Base-by-base conservation (phyloP, 53 echinoderm and acorn worm species). In the Crossaster papposus region DNA sequence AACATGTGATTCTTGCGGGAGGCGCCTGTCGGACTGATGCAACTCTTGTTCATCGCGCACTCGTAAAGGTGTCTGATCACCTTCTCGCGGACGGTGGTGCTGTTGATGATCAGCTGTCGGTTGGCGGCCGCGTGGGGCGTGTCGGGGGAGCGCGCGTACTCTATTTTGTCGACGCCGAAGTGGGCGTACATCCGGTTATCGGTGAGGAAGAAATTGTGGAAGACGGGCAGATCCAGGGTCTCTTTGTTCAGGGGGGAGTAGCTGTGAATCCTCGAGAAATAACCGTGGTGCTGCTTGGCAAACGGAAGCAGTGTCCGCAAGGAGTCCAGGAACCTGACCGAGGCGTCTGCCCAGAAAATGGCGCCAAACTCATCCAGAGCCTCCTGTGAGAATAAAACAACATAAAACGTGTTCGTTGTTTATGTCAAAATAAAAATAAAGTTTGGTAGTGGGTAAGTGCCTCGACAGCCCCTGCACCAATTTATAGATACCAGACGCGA, bases 321-420 rank as follows among this genome's bases (percentile, higher is more conserved):
- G 8, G 95, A 95, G 33, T 58, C 78, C 44, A 65, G 54, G 62
- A 95, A 95, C 29, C 95, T 91, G 55, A 89, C 85, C 3, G 89
- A 83, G 2, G 92, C 92, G 78, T 95, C 95, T 12, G 92, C 92
- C 95, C 95, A 95, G 89, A 92, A 95, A 70, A 95, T 95, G 58
- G 85, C 95, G 18, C 95, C 95, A 70, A 95, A 95, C 54, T 95
- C 95, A 13, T 78, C 83, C 70, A 95, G 55, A 17, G 75, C 44
- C 9, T 44, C 44, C 44, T 44, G 44, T 44, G 44, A 44, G 9
- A 44, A 44, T 9, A 44, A 44, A 44, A 44, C 44, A 44, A 9
- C 44, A 7, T 7, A 44, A 44, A 44, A 44, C 6, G 44, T 44
- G 44, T 44, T 44, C 44, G 9, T 44, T 9, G 44, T 44, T 44